Evolutionary conservation across 2,797 vertebrate genomes (phyloP).

Genomic region (Sarcophilus harrisii): DNA sequence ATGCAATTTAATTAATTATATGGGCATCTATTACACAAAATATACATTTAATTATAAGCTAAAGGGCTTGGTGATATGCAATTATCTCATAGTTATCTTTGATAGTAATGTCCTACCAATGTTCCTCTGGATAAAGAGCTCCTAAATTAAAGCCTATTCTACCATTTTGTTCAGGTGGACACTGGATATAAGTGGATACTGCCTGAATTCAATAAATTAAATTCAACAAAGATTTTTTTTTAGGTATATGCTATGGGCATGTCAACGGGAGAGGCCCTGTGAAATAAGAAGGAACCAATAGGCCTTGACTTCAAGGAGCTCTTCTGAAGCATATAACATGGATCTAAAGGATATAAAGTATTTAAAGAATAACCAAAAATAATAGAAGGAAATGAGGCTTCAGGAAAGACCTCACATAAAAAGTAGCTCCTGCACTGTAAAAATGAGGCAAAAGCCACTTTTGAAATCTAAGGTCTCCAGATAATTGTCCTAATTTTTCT

Average conservation of each 20-base stretch:
- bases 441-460: background rate
- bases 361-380: background rate
- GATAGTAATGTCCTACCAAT: background rate
- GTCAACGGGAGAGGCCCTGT: background rate
- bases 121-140: background rate
- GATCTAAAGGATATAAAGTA: background rate
- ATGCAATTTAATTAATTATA: background rate
- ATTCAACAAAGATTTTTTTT: background rate
- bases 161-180: background rate
- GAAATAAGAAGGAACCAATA: background rate
- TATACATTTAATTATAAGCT: background rate
- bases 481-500: background rate
- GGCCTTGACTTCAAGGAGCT: background rate
- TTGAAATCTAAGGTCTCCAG: background rate
- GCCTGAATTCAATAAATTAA: background rate
- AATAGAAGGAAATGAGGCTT: background rate
- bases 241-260: background rate
- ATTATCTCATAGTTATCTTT: background rate
- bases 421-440: background rate
- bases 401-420: background rate
- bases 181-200: background rate
- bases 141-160: background rate
- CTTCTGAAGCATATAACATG: background rate
- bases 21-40: background rate
- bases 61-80: background rate